Base-by-base conservation (phyloP, 2,797 vertebrate genomes). In the Enteromius viviparus region DNA sequence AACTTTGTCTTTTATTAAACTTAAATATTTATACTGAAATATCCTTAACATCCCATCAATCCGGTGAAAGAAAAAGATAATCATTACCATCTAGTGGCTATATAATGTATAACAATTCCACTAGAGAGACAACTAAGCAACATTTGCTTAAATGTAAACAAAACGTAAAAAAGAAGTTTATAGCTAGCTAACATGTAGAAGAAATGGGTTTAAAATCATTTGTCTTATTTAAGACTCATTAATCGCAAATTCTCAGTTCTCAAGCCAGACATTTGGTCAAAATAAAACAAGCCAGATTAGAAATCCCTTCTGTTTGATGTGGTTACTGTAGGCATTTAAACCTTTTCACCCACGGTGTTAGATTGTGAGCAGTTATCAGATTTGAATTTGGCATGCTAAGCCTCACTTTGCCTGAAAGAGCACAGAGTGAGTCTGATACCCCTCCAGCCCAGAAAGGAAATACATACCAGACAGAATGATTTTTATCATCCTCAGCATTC, bases 11-110 rank as follows among this genome's bases (percentile, higher is more conserved):
- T 62, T 78, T 34, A 81, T 34, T 78, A 40, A 42, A 40, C 72
- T 40, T 3, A 8, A 51, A 51, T 75, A 65, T 72, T 68, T 76
- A 66, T 45, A 37, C 34, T 75, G 53, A 68, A 81, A 60, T 81
- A 26, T 26, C 81, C 34, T 37, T 60, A 9, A 23, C 53, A 17
- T 49, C 11, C 4, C 0, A 19, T 58, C 7, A 66, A 26, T 81
- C 23, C 6, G 26, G 64, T 58, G 12, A 69, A 79, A 55, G 89
- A 82, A 87, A 84, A 93, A 86, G 89, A 81, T 87, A 88, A 91
- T 92, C 93, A 91, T 94, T 94, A 93, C 94, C 95, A 94, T 93
- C 94, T 95, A 95, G 95, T 92, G 94, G 94, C 87, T 91, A 87
- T 87, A 89, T 81, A 84, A 89, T 89, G 89, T 90, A 92, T 60